Percentiles rank a stretch among this genome's conserved stretches.
These are phyloP conservation scores for Tipula lateralis DNA, from an alignment of 2,888 invertebrate species.

Conservation along the genomic window DNA sequence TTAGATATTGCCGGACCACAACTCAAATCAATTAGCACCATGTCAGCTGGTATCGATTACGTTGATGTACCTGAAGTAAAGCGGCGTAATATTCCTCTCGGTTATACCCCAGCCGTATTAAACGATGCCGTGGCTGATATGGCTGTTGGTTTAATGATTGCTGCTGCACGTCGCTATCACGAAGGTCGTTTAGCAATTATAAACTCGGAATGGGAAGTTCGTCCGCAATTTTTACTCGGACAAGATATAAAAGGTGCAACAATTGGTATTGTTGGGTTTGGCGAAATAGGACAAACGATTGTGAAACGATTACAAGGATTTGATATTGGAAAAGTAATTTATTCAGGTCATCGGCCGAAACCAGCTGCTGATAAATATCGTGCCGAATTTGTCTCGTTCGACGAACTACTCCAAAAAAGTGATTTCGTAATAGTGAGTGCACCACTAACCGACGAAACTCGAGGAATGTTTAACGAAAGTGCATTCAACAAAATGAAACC, in stretches of 20 bases:
- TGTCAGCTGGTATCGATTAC: conserved; percentile 84
- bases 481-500: conserved; percentile 71
- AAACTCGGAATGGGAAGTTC: conserved; percentile 62
- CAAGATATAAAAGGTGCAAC: conserved; percentile 71
- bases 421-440: conserved; percentile 67
- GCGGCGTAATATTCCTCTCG: conserved; percentile 66
- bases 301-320: conserved; percentile 69
- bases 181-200: conserved; percentile 67
- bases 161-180: conserved; percentile 69
- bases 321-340: conserved; percentile 64
- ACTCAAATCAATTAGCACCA: conserved; percentile 71
- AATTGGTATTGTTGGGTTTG: conserved; percentile 80
- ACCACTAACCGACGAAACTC: conserved; percentile 62
- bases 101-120: conserved; percentile 73
- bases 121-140: conserved; percentile 77
- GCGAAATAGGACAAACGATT: conserved; percentile 71
- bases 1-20: conserved; percentile 53
- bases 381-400: conserved; percentile 60
- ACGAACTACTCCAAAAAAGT: conserved; percentile 60
- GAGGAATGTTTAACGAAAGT: conserved; percentile 60
- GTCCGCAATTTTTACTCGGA: conserved; percentile 68
- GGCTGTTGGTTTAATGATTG: conserved; percentile 69
- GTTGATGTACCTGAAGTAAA: conserved; percentile 69
- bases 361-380: conserved; percentile 57
- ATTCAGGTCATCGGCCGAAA: conserved; percentile 65